Base-by-base conservation (phyloP, 1,140 invertebrate genomes). In the Solenopsis invicta region DNA sequence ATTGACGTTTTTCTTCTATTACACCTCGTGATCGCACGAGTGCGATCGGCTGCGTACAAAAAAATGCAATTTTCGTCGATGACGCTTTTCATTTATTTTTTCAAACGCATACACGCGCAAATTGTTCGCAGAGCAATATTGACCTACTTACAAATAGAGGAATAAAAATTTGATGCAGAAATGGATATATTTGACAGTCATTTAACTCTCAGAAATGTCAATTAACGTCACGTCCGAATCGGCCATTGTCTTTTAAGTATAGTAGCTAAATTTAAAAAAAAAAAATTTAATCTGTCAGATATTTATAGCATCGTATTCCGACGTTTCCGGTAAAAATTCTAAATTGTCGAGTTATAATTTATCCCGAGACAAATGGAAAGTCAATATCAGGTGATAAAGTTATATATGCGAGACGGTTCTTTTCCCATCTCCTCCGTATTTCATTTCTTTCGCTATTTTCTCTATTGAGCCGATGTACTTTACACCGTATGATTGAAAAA, bases 1-100 rank as follows among this genome's bases (percentile, higher is more conserved):
- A 84, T 84, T 84, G 80, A 84, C 80, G 54, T 84, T 75, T 84
- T 84, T 84, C 80, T 84, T 84, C 54, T 75, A 84, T 84, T 84
- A 84, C 80, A 54, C 80, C 69, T 75, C 54, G 80, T 67, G 80
- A 82, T 82, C 77, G 77, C n/a, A 62, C 78, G 50, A 56, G 52
- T 54, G 67, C 48, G 54, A 84, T 74, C 80, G 41, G 41, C 59
- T 50, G 69, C 80, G 69, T 48, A 72, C 24, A 74, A 82, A 82
- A 82, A 77, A 74, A 74, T 41, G 80, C 80, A 61, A 82, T 74
- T 82, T 82, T 82, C 80, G 48, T 48, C 69, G 80, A 84, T 84
- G 80, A 84, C 41, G 69, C 69, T 74, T 75, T 61, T 84, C 69
- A 56, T 84, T 84, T 74, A 75, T 56, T 84, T 84, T 84, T 74